These are phyloP conservation scores for Acrobasis repandana DNA, from an alignment of 2,888 invertebrate species.

Conservation along the genomic window DNA sequence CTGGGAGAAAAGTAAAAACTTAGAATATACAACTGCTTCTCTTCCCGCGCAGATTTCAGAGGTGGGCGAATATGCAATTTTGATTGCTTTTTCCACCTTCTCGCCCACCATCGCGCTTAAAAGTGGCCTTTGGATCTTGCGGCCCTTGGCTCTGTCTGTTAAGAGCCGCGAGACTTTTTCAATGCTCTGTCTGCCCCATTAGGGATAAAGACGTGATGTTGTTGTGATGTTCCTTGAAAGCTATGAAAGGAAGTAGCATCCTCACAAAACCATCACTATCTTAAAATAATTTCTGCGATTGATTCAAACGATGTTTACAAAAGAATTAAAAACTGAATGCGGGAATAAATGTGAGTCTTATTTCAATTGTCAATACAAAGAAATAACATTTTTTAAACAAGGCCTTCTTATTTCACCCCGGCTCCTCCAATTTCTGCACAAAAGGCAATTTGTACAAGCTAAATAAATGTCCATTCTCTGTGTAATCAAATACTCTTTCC, in stretches of 20 bases:
- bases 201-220: too few relatives aligned
- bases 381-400: constrained; percentile 9
- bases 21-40: too few relatives aligned
- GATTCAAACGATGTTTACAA: neutral
- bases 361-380: constrained; percentile 12
- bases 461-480: constrained; percentile 33
- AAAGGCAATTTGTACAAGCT: constrained; percentile 30
- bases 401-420: constrained; percentile 6
- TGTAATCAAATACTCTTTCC: constrained; percentile 40
- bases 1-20: too few relatives aligned
- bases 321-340: neutral
- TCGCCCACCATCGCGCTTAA: too few relatives aligned
- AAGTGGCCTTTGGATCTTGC: too few relatives aligned
- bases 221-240: too few relatives aligned
- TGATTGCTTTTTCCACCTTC: too few relatives aligned
- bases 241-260: neutral
- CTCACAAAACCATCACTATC: neutral
- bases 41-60: too few relatives aligned
- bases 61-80: too few relatives aligned
- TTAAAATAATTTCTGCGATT: neutral
- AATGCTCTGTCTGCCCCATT: too few relatives aligned
- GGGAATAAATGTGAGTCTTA: neutral
- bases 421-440: constrained; percentile 14
- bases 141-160: too few relatives aligned
- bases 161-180: too few relatives aligned